phyloP scores from a whole-genome alignment of 2,113 vertebrate genomes.

The Mirza zaza region DNA sequence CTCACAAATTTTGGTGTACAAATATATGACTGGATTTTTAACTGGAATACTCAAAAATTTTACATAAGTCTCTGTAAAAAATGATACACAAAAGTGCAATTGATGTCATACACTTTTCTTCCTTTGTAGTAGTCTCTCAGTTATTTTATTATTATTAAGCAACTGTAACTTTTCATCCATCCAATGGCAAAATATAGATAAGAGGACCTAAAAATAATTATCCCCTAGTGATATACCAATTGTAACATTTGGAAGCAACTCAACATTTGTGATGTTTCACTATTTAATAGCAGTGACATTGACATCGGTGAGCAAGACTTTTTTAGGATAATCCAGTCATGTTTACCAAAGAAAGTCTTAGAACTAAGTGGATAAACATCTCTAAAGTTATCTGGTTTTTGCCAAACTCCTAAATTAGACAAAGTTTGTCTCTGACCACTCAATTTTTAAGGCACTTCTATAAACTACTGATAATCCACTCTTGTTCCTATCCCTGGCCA shows the following conservation, averaged over 20 bases:
- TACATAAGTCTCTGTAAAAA: neutral
- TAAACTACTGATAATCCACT: neutral
- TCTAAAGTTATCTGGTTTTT: neutral
- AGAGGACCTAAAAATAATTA: neutral
- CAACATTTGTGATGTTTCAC: neutral
- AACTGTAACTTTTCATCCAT: neutral
- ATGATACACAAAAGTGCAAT: neutral
- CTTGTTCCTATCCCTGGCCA: neutral
- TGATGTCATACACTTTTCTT: neutral
- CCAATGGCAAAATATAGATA: neutral
- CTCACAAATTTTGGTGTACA: neutral
- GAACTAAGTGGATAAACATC: neutral
- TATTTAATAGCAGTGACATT: neutral
- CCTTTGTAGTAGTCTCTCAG: neutral
- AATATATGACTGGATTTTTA: neutral
- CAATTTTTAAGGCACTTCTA: neutral
- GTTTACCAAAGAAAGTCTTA: neutral
- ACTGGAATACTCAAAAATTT: neutral
- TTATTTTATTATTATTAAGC: neutral
- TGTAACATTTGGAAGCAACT: neutral
- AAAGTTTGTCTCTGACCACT: neutral
- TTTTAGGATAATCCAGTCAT: neutral
- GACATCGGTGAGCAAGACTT: neutral
- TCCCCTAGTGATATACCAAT: neutral
- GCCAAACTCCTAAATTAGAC: neutral